Evolutionary conservation across 2,113 vertebrate genomes (phyloP).

Genomic region (Anoura caudifer): DNA sequence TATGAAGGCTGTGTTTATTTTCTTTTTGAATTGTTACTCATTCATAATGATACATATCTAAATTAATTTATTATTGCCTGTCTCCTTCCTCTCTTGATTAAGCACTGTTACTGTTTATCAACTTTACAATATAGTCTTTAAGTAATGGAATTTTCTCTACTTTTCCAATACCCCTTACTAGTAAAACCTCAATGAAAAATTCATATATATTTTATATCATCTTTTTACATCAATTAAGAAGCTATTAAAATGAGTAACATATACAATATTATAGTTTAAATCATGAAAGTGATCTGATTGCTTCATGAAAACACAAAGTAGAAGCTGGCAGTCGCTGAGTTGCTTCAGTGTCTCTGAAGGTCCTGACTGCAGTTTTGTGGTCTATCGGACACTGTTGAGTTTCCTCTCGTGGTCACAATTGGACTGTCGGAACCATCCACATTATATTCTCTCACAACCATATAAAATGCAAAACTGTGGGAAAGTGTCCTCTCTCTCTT

Average conservation of each 20-base stretch:
- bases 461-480: background rate
- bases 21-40: background rate
- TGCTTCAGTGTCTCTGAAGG: background rate
- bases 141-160: background rate
- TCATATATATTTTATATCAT: background rate
- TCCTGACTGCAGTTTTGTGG: too few relatives aligned
- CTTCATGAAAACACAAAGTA: background rate
- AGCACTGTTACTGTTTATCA: background rate
- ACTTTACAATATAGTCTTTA: background rate
- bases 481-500: background rate
- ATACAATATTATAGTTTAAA: background rate
- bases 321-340: background rate
- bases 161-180: background rate
- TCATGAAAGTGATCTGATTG: background rate
- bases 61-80: background rate
- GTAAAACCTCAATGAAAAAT: background rate
- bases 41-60: background rate
- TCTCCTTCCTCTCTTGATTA: background rate
- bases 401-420: background rate
- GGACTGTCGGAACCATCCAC: background rate
- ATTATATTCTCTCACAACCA: background rate
- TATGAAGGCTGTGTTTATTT: background rate
- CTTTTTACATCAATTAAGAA: background rate
- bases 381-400: background rate
- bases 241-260: background rate